Evolutionary conservation across 2,797 vertebrate species (phyloP).

Genomic region (Karalla daura): DNA sequence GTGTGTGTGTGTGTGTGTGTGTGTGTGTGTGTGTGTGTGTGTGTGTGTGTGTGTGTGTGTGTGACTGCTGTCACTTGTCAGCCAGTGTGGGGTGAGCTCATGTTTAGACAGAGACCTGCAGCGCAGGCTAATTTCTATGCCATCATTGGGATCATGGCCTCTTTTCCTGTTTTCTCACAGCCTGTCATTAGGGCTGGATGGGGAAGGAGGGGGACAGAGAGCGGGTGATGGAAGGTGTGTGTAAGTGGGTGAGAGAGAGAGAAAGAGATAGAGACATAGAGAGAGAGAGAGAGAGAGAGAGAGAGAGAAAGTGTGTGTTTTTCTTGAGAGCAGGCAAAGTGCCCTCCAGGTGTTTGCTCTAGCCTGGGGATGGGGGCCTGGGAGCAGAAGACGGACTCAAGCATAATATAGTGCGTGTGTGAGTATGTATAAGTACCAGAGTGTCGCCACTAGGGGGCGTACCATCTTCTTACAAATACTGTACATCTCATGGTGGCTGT

Average conservation of each 20-base stretch:
- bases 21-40: constrained; percentile 14
- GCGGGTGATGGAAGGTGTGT: constrained; percentile 20
- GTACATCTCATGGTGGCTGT: constrained; percentile 19
- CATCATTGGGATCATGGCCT: constrained; percentile 76
- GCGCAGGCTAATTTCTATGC: constrained; percentile 77
- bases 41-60: constrained; percentile 44
- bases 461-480: constrained; percentile 37
- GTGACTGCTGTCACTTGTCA: constrained; percentile 60
- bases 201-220: constrained; percentile 3
- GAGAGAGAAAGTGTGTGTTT: constrained; percentile 11
- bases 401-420: constrained; percentile 1
- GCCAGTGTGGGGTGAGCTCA: constrained; percentile 69
- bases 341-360: constrained; percentile 68
- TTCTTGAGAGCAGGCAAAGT: constrained; percentile 23
- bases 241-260: neutral
- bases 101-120: constrained; percentile 78
- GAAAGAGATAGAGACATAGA: too few relatives aligned
- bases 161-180: constrained; percentile 77
- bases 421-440: constrained; percentile 1
- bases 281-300: neutral
- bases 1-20: constrained; percentile 9
- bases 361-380: constrained; percentile 53
- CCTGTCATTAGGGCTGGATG: constrained; percentile 73
- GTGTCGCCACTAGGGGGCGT: constrained; percentile 52
- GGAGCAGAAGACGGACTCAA: constrained; percentile 12